A percentile compares a stretch with the other conserved stretches of the same genome.
Evolutionary conservation across 2,113 vertebrate species (phyloP).

Genomic region (Gobio gobio): DNA sequence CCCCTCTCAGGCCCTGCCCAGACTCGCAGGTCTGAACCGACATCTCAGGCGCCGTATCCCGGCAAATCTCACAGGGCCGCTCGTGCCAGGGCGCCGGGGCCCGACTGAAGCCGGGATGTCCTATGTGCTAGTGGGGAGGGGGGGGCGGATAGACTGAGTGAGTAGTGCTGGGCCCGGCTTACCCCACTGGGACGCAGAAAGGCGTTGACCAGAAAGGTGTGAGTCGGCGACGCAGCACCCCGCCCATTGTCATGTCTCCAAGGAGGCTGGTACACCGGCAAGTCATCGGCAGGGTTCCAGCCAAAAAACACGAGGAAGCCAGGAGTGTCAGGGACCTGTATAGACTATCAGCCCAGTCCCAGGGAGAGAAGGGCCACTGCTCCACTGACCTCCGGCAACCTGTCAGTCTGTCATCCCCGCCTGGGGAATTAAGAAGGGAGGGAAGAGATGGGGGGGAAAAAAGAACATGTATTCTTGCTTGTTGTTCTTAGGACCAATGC

Average conservation of each 20-base stretch:
- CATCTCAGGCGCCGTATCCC: conserved; percentile 80
- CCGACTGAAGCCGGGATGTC: conserved; percentile 71
- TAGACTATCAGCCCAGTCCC: conserved; percentile 70
- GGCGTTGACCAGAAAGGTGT: conserved; percentile 84
- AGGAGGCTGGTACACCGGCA: conserved; percentile 76
- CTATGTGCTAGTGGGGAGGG: conserved; percentile 75
- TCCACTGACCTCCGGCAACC: conserved; percentile 73
- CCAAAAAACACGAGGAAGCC: conserved; percentile 65
- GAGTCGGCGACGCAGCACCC: conserved; percentile 77
- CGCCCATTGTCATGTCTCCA: conserved; percentile 71
- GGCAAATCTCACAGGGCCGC: conserved; percentile 79
- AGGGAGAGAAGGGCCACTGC: conserved; percentile 62
- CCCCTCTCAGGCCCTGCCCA: conserved; percentile 74
- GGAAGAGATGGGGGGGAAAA: conserved; percentile 28
- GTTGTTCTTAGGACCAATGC: not conserved
- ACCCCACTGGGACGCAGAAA: conserved; percentile 75
- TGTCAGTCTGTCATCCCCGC: conserved; percentile 73
- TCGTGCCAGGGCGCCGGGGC: conserved; percentile 80
- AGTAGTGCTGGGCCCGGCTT: conserved; percentile 57
- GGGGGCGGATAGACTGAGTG: conserved; percentile 54
- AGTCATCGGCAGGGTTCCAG: conserved; percentile 75
- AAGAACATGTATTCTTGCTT: conserved; percentile 17
- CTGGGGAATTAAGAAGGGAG: conserved; percentile 61
- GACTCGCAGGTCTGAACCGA: conserved; percentile 75
- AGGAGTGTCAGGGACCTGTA: conserved; percentile 66